A percentile compares a stretch with the other conserved stretches of the same genome.
Evolutionary conservation across 2,797 vertebrate species (phyloP).

Genomic region (Naso thynnoides): DNA sequence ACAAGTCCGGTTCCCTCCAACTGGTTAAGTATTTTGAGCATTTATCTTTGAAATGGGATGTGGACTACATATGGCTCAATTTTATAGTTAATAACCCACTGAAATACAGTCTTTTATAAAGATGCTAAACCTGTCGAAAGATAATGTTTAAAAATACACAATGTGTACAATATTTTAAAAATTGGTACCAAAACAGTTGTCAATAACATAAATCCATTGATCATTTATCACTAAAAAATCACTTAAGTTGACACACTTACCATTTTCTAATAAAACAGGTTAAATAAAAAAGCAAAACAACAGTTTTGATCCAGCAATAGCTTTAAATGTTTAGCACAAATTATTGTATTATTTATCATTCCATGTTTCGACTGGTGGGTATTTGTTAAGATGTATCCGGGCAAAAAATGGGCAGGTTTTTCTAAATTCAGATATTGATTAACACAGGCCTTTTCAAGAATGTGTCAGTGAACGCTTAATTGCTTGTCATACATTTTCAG

Average conservation of each 20-base stretch:
- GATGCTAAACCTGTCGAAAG: no score
- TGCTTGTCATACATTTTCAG: not conserved
- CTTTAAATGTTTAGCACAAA: not conserved
- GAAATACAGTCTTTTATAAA: not conserved
- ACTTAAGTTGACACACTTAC: not conserved
- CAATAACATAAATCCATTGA: not conserved
- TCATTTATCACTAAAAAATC: not conserved
- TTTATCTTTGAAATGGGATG: constrained; percentile 12
- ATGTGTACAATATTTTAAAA: no score
- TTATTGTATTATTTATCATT: not conserved
- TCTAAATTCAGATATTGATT: not conserved
- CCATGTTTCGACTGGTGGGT: not conserved
- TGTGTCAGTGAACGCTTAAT: not conserved
- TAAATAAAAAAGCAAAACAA: not conserved
- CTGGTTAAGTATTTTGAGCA: constrained; percentile 1
- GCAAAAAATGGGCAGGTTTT: not conserved
- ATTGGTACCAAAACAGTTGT: not conserved
- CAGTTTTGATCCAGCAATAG: not conserved
- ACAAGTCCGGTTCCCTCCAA: constrained; percentile 8
- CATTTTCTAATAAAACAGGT: not conserved
- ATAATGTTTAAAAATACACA: no score
- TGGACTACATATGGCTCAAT: not conserved
- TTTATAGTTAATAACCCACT: not conserved
- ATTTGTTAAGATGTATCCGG: not conserved
- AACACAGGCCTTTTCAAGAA: not conserved